Evolutionary conservation across 2,888 invertebrate genomes (phyloP), one percentile per base, ranked within the genome.

Genomic region (Stictocephala bisonia): DNA sequence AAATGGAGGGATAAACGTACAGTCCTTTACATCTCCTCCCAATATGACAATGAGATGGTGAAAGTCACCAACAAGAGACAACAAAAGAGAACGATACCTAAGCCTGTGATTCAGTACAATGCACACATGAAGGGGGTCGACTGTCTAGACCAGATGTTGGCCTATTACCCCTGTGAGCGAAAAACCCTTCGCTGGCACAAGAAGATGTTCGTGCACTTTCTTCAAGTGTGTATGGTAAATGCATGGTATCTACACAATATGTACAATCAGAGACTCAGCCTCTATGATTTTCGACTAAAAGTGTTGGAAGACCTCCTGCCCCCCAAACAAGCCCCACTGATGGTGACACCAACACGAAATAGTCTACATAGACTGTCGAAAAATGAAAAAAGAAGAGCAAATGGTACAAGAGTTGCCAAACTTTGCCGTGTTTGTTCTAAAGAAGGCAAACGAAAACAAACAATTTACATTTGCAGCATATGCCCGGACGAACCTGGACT

Each of bases 401-500:
- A 44, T 24, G 66, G 66, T 22, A 1, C n/a, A 20, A 35, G 29
- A 6, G 24, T 9, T n/a, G 13, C 7, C 7, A 64, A 64, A 64
- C 2, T 22, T 40, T 75, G 76, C 71, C 74, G 74, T 35, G 71
- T 75, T 22, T 76, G 76, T 56, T 73, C 72, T 44, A 74, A 68
- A 69, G 69, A 69, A n/a, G 71, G 73, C 2, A 74, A 68, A 48
- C 40, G 76, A 58, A 74, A 74, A 50, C 71, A 74, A 35, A 74
- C 74, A 41, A 70, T 73, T 18, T 76, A 74, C 58, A 71, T 68
- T 51, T 76, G 76, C 56, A 53, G 51, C 26, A 58, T 58, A 18
- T 76, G 76, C 51, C 68, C 71, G 0, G 73, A 71, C 66, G 68
- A 73, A 24, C 76, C 76, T 9, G 75, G 75, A 7, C 71, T 76